Conservation (phyloP, 2,797 vertebrate species). For the Antrozous pallidus region DNA sequence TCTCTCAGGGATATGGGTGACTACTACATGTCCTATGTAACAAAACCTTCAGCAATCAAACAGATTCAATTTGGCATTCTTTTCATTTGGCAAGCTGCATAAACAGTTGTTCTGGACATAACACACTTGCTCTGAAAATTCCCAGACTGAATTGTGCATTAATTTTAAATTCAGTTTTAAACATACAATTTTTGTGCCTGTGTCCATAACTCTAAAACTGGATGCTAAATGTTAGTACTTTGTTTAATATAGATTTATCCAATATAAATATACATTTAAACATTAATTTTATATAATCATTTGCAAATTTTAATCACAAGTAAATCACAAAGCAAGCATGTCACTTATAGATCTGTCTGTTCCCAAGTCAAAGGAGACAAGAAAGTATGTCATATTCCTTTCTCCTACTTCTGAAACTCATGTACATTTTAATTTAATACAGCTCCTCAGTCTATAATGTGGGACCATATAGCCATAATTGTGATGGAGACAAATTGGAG, state of each 20-base stretch:
- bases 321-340: neutral
- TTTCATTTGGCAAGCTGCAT: constrained; percentile 31
- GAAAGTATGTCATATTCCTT: neutral
- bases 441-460: neutral
- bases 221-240: constrained; percentile 45
- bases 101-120: constrained; percentile 19
- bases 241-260: constrained; percentile 54
- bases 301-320: neutral
- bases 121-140: neutral
- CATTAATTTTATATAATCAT: neutral
- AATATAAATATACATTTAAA: neutral
- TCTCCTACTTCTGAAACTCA: neutral
- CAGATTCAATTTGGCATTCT: constrained; percentile 39
- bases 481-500: neutral
- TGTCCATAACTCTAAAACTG: constrained; percentile 56
- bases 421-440: neutral
- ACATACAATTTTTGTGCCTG: neutral
- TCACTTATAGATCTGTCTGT: neutral
- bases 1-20: neutral
- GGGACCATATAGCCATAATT: neutral
- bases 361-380: neutral
- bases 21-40: neutral
- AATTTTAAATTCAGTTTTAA: constrained; percentile 64
- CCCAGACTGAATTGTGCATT: constrained; percentile 38
- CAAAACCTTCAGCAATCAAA: constrained; percentile 27